These are phyloP conservation scores for Plodia interpunctella DNA, from an alignment of 1,140 invertebrate genomes.

Conservation along the genomic window DNA sequence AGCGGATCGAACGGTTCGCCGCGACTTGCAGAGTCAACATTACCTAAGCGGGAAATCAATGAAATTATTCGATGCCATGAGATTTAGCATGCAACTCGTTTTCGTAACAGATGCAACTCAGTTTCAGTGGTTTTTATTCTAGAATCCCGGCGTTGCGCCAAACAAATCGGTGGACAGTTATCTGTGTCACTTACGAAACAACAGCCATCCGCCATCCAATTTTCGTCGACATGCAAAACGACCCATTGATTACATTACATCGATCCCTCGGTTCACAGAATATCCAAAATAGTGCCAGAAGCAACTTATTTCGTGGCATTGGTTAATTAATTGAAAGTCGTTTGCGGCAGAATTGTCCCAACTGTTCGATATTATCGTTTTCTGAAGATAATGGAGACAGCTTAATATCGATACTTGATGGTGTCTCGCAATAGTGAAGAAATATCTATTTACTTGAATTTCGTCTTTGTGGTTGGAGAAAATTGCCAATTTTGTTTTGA, in stretches of 20 bases:
- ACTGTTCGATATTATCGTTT: no score
- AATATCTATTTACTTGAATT: no score
- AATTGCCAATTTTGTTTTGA: no score
- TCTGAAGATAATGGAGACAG: no score
- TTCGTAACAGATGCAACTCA: constrained; percentile 42
- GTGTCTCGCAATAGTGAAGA: no score
- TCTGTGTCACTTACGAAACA: constrained; percentile 21
- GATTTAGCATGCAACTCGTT: constrained; percentile 41
- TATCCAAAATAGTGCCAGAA: not conserved
- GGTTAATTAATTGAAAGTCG: not conserved
- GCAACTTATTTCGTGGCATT: no score
- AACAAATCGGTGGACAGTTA: constrained; percentile 22
- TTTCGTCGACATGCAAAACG: constrained; percentile 1
- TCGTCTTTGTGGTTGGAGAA: no score
- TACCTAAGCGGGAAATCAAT: constrained; percentile 1
- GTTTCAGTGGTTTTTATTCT: constrained; percentile 38
- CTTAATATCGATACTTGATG: no score
- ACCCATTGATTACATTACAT: not conserved
- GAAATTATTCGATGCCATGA: constrained; percentile 18
- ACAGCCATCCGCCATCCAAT: constrained; percentile 5
- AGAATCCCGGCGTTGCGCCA: constrained; percentile 27
- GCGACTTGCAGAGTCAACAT: not conserved
- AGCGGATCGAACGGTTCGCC: not conserved
- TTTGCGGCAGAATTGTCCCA: no score
- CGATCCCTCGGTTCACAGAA: not conserved